Evolutionary conservation across 2,113 vertebrate genomes (phyloP).

Genomic region (Gymnobelideus leadbeateri): DNA sequence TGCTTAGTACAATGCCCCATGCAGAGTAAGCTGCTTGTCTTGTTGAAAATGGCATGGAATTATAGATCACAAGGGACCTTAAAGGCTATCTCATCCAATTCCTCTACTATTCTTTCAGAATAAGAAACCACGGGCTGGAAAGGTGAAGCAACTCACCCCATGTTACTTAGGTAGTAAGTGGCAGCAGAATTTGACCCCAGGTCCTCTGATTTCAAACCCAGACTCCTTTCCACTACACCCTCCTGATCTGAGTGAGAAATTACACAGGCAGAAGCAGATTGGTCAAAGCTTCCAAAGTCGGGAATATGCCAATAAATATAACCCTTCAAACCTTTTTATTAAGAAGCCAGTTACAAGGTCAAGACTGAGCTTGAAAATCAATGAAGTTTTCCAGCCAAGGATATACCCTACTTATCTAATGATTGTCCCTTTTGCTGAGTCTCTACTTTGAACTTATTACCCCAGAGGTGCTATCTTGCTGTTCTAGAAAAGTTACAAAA

Average conservation of each 20-base stretch:
- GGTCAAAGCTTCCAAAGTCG: slow-evolving; percentile 14
- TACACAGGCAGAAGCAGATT: background rate
- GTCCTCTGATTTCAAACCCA: too few species aligned
- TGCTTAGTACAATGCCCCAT: too few species aligned
- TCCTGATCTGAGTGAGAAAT: background rate
- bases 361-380: slow-evolving; percentile 11
- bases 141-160: background rate
- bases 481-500: background rate
- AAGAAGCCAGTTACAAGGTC: slow-evolving; percentile 17
- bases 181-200: too few species aligned
- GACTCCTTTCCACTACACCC: too few species aligned
- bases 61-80: background rate
- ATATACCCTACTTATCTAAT: background rate
- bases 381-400: slow-evolving; percentile 5
- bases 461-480: background rate
- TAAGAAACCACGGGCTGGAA: background rate
- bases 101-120: background rate
- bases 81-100: background rate
- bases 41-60: background rate
- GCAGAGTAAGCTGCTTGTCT: too few species aligned
- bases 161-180: too few species aligned
- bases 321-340: background rate
- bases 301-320: background rate
- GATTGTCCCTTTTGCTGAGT: background rate
- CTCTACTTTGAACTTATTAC: background rate